A percentile compares a stretch with the other conserved stretches of the same genome.
Conservation (phyloP, 2,888 invertebrate genomes). For the Coremacera marginata region DNA sequence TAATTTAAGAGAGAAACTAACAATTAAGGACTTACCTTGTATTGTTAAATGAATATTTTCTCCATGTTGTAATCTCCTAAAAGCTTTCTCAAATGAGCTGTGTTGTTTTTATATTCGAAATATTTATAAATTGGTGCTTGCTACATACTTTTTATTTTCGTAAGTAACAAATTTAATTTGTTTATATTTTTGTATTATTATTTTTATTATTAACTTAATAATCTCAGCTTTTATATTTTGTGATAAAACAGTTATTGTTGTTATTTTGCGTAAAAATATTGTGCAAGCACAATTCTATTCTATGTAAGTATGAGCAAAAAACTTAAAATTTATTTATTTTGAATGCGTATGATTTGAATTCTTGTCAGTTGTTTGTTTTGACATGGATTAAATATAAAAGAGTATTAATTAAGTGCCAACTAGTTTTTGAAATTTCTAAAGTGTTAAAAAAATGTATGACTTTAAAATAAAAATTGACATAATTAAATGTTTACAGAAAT, state of each 20-base stretch:
- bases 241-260: conserved; percentile 1
- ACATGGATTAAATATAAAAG: no score
- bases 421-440: no score
- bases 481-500: no score
- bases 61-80: neutral
- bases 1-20: no score
- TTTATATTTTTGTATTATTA: neutral
- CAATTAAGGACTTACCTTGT: no score
- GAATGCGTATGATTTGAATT: no score
- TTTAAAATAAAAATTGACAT: no score
- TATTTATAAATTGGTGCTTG: conserved; percentile 1
- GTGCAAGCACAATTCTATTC: neutral
- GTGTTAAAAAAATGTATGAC: no score
- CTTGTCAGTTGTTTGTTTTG: no score
- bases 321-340: neutral
- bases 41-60: neutral
- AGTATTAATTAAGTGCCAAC: no score
- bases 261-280: neutral
- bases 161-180: neutral
- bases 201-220: neutral
- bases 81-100: neutral
- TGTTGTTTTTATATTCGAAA: neutral
- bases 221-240: conserved; percentile 10
- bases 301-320: neutral
- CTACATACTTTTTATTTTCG: neutral